phyloP scores from a whole-genome alignment of 2,888 invertebrate genomes.

The Leptinotarsa rubiginosa region DNA sequence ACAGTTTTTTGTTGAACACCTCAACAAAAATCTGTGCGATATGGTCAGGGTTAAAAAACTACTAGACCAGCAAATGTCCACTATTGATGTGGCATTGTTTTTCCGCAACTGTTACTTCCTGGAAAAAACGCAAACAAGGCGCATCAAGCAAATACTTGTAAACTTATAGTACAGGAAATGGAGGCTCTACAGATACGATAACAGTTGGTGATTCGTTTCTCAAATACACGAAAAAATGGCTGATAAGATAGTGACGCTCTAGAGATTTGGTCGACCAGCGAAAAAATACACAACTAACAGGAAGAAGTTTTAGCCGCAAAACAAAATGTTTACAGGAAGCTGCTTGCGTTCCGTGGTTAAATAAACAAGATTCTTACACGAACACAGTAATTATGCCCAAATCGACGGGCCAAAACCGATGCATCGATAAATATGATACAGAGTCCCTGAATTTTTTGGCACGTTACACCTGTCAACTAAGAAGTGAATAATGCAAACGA shows the following conservation, averaged over 20 bases:
- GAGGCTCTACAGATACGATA: background rate
- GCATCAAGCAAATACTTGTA: background rate
- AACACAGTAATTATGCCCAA: no score
- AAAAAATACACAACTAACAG: conserved; percentile 5
- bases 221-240: background rate
- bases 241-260: background rate
- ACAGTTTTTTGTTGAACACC: background rate
- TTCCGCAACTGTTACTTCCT: conserved; percentile 22
- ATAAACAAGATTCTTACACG: background rate
- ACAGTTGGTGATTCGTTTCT: background rate
- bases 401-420: background rate
- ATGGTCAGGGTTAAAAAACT: conserved; percentile 10
- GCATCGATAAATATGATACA: background rate
- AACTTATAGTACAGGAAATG: background rate
- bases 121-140: conserved; percentile 5
- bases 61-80: background rate
- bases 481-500: background rate
- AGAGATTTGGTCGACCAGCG: background rate
- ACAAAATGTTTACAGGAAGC: background rate
- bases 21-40: conserved; percentile 13
- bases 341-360: background rate
- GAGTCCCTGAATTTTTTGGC: background rate
- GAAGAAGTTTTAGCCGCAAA: background rate
- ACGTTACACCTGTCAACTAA: background rate
- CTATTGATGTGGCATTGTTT: conserved; percentile 3